Evolutionary conservation across 2,113 vertebrate species (phyloP), one percentile per base, ranked within the genome.

Genomic region (Phaetusa simplex): DNA sequence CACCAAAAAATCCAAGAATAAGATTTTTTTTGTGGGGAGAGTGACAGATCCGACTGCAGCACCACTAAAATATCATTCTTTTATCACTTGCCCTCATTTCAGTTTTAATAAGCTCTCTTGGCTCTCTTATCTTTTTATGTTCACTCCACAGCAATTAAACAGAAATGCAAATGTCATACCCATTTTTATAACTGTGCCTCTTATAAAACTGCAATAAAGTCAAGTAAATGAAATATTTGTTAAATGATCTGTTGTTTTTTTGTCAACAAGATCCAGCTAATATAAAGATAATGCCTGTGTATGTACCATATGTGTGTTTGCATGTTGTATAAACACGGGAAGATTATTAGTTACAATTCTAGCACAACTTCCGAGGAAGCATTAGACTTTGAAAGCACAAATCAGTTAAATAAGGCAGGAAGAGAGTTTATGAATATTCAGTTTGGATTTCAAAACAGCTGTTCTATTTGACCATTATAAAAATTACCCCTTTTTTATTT

Each of bases 91-190:
- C 93, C 97, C 97, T 98, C 96, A 95, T 98, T 98, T 98, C 90
- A 97, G 95, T 97, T 98, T 97, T 98, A 98, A 98, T 98, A 98
- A 98, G 93, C 95, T 98, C 96, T 98, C 97, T 96, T 97, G 97
- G 95, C 96, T 98, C 96, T 95, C 94, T 97, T 97, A 98, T 97
- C 96, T 96, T 98, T 98, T 97, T 96, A 97, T 98, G 96, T 97
- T 98, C 95, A 96, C 94, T 98, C 82, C 88, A 97, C 92, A 97
- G 96, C 97, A 98, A 98, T 98, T 98, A 98, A 98, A 97, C 45
- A 97, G 92, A 97, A 97, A 98, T 98, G 97, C 93, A 98, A 98
- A 98, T 98, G 89, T 45, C 93, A 98, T 96, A 95, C 69, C 61
- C 95, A 95, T 83, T 97, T 97, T 96, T 97, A 93, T 96, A 98